Evolutionary conservation across 1,140 invertebrate species (phyloP).

Genomic region (Drosophila erecta): DNA sequence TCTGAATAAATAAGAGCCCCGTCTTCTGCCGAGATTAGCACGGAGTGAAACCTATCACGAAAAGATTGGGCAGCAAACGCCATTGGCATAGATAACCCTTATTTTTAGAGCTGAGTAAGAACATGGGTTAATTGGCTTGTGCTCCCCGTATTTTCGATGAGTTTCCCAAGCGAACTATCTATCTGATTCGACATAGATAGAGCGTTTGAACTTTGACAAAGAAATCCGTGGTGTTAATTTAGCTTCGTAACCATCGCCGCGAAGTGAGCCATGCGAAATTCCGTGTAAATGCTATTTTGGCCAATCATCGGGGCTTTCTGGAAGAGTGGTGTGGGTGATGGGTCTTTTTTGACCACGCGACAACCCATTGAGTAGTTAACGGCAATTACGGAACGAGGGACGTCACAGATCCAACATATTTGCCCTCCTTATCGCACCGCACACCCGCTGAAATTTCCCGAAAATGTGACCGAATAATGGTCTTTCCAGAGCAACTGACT

Average conservation of each 20-base stretch:
- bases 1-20: neutral
- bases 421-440: constrained; percentile 19
- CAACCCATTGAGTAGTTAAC: constrained; percentile 11
- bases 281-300: constrained; percentile 9
- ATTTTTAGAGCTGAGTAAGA: constrained; percentile 48
- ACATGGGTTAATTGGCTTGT: constrained; percentile 28
- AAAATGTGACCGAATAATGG: constrained; percentile 40
- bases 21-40: neutral
- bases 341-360: constrained; percentile 28
- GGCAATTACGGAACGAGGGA: constrained; percentile 7
- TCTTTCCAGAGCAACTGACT: neutral
- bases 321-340: neutral
- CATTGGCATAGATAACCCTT: constrained; percentile 15
- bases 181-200: neutral
- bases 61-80: neutral
- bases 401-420: constrained; percentile 29
- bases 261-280: constrained; percentile 32
- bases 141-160: constrained; percentile 19
- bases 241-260: constrained; percentile 20
- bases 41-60: neutral
- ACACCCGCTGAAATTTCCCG: constrained; percentile 42
- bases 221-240: constrained; percentile 6
- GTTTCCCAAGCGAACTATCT: constrained; percentile 3
- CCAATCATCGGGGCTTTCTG: constrained; percentile 18
- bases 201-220: constrained; percentile 25